phyloP scores from a whole-genome alignment of 2,888 invertebrate genomes.

The Hirtodrosophila duncani region DNA sequence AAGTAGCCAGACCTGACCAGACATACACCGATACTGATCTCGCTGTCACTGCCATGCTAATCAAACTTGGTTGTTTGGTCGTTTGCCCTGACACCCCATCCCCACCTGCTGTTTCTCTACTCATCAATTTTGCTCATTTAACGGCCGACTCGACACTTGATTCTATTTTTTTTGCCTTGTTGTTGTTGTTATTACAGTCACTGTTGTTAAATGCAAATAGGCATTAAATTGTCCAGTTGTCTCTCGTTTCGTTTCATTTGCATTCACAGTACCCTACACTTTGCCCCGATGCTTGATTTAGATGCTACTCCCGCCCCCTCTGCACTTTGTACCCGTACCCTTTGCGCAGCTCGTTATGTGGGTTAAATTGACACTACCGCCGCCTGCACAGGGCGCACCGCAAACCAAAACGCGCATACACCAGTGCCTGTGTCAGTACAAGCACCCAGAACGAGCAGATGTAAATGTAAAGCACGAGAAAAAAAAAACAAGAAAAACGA shows the following conservation, averaged over 20 bases:
- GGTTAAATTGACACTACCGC: slow-evolving; percentile 52
- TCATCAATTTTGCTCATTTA: slow-evolving; percentile 49
- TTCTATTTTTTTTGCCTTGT: slow-evolving; percentile 38
- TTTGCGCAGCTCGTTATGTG: slow-evolving; percentile 54
- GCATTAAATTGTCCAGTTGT: slow-evolving; percentile 62
- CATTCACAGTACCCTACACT: slow-evolving; percentile 38
- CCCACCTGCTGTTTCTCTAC: slow-evolving; percentile 14
- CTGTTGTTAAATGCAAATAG: slow-evolving; percentile 62
- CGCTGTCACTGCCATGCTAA: slow-evolving; percentile 26
- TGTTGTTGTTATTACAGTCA: slow-evolving; percentile 16
- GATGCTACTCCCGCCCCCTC: background rate
- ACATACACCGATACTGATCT: too few species aligned
- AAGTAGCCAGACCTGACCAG: too few species aligned
- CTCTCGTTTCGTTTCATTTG: slow-evolving; percentile 63
- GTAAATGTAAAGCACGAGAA: slow-evolving; percentile 5
- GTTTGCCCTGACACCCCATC: background rate
- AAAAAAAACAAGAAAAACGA: slow-evolving; percentile 28
- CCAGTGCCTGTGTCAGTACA: too few species aligned
- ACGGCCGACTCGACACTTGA: slow-evolving; percentile 55
- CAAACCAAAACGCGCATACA: slow-evolving; percentile 4
- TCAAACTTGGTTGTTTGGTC: slow-evolving; percentile 24
- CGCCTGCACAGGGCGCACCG: slow-evolving; percentile 31
- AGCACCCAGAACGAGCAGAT: background rate
- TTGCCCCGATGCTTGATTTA: too few species aligned
- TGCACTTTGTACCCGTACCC: slow-evolving; percentile 14